Evolutionary conservation across 2,888 invertebrate genomes (phyloP).

Genomic region (Mystacides longicornis): DNA sequence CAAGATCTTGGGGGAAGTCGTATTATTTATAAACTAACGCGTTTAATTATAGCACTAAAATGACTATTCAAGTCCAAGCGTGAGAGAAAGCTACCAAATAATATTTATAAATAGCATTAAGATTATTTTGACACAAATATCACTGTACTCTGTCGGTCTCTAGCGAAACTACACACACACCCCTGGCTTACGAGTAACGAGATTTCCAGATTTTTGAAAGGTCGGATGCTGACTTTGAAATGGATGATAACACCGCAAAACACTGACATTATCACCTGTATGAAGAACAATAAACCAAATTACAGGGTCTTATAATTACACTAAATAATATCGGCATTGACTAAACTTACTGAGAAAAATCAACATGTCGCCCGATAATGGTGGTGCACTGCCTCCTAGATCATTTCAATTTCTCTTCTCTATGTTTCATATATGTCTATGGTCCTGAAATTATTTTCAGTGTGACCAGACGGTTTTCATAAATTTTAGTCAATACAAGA

Average conservation of each 20-base stretch:
- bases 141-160: conserved; percentile 22
- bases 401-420: conserved; percentile 8
- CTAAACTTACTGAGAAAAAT: conserved; percentile 49
- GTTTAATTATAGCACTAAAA: conserved; percentile 50
- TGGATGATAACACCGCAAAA: conserved; percentile 7
- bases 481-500: too few relatives aligned
- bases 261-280: conserved; percentile 12
- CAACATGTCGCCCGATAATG: conserved; percentile 42
- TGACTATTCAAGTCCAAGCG: conserved; percentile 51
- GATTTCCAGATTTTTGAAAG: conserved; percentile 18
- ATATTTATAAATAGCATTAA: conserved; percentile 52
- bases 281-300: conserved; percentile 9
- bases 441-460: background rate
- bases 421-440: background rate
- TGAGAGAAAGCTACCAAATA: conserved; percentile 52
- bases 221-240: conserved; percentile 11
- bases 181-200: conserved; percentile 44
- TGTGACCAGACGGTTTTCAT: too few relatives aligned
- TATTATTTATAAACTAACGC: conserved; percentile 52
- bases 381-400: conserved; percentile 24
- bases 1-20: conserved; percentile 41
- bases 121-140: conserved; percentile 48
- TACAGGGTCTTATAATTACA: conserved; percentile 41
- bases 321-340: conserved; percentile 50
- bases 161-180: conserved; percentile 43